Conservation (phyloP, 2,797 vertebrate species). For the Tapera naevia region DNA sequence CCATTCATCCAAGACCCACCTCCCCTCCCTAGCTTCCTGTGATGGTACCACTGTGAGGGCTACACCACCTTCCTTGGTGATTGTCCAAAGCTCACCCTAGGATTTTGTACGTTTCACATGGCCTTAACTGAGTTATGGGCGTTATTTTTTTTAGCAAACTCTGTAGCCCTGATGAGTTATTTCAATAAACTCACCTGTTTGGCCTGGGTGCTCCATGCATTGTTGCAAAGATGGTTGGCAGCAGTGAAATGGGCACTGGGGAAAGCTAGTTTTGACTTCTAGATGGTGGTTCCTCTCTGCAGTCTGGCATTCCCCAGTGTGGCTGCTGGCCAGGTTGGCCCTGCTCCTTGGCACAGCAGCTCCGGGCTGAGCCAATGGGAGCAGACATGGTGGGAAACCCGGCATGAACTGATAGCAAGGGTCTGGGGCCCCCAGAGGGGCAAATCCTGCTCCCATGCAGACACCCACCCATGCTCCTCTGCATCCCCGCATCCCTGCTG, state of each 20-base stretch:
- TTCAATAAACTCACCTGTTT: slow-evolving; percentile 52
- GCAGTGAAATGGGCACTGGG: neutral
- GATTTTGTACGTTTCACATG: neutral
- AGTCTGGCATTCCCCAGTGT: neutral
- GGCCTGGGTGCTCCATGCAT: neutral
- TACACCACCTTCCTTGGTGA: fast-evolving
- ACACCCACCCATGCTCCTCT: neutral
- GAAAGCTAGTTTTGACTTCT: neutral
- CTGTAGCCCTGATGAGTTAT: slow-evolving; percentile 27
- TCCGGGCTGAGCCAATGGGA: neutral
- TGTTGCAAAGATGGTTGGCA: neutral
- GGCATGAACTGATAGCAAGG: neutral
- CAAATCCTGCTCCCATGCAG: neutral
- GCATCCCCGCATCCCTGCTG: fast-evolving
- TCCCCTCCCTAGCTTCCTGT: neutral
- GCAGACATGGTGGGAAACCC: neutral
- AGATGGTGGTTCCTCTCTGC: neutral
- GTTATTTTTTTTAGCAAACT: neutral
- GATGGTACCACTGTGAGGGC: neutral
- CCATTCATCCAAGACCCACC: neutral
- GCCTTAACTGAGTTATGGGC: neutral
- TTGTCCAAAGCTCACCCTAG: neutral
- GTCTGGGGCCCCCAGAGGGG: fast-evolving
- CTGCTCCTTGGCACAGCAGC: neutral
- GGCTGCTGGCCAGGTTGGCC: neutral